phyloP scores from a whole-genome alignment of 2,888 invertebrate genomes.

The Achlya flavicornis region DNA sequence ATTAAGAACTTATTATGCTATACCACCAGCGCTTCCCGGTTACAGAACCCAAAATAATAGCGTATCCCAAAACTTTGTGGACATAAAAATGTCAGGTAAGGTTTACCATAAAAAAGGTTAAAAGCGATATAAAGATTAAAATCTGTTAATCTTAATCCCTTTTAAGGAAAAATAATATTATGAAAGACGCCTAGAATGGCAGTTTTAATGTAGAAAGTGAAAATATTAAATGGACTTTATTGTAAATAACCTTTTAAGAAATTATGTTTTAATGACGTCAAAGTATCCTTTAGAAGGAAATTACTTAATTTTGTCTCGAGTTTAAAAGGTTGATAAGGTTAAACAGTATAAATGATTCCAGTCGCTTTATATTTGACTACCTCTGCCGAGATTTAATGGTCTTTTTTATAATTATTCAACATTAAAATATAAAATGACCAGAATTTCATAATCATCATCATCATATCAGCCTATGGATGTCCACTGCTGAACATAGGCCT shows the following conservation, averaged over 20 bases:
- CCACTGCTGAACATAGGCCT: too few species aligned
- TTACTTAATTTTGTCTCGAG: conserved; percentile 4
- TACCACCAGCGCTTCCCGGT: too few species aligned
- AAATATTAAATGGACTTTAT: background rate
- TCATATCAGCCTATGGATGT: too few species aligned
- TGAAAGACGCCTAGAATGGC: conserved; percentile 22
- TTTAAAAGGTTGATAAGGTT: background rate
- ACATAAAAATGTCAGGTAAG: background rate
- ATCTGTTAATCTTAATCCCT: conserved; percentile 44
- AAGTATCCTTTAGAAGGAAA: conserved; percentile 1
- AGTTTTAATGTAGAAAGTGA: background rate
- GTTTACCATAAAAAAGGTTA: conserved; percentile 34
- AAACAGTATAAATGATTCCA: background rate
- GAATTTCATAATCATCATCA: too few species aligned
- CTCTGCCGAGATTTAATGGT: background rate
- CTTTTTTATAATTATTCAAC: background rate
- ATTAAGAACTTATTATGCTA: too few species aligned
- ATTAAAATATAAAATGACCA: background rate
- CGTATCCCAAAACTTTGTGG: background rate
- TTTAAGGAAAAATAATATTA: conserved; percentile 31
- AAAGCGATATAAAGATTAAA: conserved; percentile 48
- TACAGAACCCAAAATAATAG: too few species aligned
- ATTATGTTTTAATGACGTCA: background rate
- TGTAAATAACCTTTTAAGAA: conserved; percentile 15
- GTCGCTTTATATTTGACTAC: background rate